These are phyloP conservation scores for Phlogophora meticulosa DNA, from an alignment of 2,888 invertebrate genomes.

Conservation along the genomic window DNA sequence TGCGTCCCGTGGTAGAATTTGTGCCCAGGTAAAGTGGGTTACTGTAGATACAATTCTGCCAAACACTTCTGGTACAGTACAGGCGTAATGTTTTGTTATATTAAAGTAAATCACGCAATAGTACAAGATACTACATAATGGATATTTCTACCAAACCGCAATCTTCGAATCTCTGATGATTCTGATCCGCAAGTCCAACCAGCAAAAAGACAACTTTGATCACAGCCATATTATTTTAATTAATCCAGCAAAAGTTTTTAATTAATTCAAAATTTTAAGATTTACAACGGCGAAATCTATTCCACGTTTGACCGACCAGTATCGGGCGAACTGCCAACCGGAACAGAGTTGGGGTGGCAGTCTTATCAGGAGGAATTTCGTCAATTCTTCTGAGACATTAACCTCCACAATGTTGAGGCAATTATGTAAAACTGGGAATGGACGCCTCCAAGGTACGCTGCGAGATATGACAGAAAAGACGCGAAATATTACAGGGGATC, in stretches of 20 bases:
- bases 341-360: slow-evolving; percentile 49
- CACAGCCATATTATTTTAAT: slow-evolving; percentile 58
- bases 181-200: slow-evolving; percentile 3
- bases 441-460: slow-evolving; percentile 47
- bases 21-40: too few species aligned
- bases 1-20: too few species aligned
- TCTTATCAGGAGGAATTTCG: slow-evolving; percentile 62
- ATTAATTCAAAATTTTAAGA: slow-evolving; percentile 64
- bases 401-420: slow-evolving; percentile 61
- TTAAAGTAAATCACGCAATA: not conserved
- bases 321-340: slow-evolving; percentile 32
- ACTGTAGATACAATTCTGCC: too few species aligned
- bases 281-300: slow-evolving; percentile 54
- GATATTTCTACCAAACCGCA: not conserved
- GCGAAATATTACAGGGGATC: slow-evolving; percentile 42
- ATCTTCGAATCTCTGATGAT: not conserved
- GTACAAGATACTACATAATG: too few species aligned
- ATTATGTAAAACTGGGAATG: slow-evolving; percentile 73
- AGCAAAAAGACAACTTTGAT: slow-evolving; percentile 32
- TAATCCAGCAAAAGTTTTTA: slow-evolving; percentile 58
- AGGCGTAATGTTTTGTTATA: too few species aligned
- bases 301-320: slow-evolving; percentile 62
- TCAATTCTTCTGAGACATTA: slow-evolving; percentile 74
- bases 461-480: slow-evolving; percentile 26
- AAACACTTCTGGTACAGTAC: too few species aligned